Conservation (phyloP, 2,113 vertebrate genomes). For the Centropus bengalensis region DNA sequence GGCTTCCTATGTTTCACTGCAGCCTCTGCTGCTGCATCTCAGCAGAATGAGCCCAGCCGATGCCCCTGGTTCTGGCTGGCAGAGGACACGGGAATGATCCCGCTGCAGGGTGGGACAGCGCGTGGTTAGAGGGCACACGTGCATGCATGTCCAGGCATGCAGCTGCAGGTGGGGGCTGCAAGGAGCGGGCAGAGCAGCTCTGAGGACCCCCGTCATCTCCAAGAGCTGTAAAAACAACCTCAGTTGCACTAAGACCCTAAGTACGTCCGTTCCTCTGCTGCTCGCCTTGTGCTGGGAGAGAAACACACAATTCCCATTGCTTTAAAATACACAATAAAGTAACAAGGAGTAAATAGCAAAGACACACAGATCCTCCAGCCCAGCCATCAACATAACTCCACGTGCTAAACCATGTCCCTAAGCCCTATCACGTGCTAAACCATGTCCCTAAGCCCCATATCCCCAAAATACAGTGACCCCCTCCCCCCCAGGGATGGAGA, state of each 20-base stretch:
- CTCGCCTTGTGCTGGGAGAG: background rate
- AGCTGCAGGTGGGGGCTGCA: background rate
- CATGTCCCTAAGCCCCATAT: too few relatives aligned
- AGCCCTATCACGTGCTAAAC: too few relatives aligned
- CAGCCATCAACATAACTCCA: too few relatives aligned
- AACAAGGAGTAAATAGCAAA: background rate
- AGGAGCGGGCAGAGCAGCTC: background rate
- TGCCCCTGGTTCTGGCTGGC: background rate
- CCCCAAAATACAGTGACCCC: too few relatives aligned
- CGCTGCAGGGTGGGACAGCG: fast-evolving
- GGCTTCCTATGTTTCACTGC: fast-evolving
- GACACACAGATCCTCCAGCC: too few relatives aligned
- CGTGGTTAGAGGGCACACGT: fast-evolving
- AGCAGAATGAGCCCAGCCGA: background rate
- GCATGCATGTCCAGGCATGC: fast-evolving
- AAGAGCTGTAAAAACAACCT: background rate
- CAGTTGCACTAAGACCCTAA: too few relatives aligned
- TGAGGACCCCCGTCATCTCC: fast-evolving
- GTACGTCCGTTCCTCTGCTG: background rate
- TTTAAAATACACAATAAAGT: background rate
- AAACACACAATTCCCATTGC: too few relatives aligned
- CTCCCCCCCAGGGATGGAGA: too few relatives aligned
- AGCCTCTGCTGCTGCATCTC: background rate
- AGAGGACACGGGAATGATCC: background rate
- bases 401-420: too few relatives aligned